Percentiles rank a stretch among this genome's conserved stretches.
Evolutionary conservation across 2,113 vertebrate species (phyloP).

Genomic region (Panthera tigris): DNA sequence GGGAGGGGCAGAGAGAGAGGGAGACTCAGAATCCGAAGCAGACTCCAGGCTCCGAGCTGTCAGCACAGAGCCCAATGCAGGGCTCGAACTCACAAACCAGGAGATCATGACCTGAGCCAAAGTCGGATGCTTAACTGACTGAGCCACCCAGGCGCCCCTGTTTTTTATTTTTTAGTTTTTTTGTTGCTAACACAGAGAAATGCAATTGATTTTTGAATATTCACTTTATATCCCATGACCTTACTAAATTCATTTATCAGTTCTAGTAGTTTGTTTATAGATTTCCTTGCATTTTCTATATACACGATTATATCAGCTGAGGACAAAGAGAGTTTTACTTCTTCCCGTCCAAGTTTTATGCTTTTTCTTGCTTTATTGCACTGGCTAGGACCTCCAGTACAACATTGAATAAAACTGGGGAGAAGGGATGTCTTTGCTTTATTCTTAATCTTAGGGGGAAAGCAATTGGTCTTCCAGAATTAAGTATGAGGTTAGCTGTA

Average conservation of each 20-base stretch:
- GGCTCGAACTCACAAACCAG: no score
- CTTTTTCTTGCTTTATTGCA: slow-evolving; percentile 23
- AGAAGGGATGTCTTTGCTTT: neutral
- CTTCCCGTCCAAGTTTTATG: neutral
- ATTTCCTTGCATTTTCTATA: slow-evolving; percentile 20
- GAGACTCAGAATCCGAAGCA: no score
- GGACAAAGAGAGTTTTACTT: neutral
- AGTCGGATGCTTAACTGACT: no score
- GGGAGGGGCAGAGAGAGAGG: no score
- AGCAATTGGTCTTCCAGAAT: neutral
- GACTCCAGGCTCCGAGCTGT: no score
- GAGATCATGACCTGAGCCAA: no score
- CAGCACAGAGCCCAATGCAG: no score
- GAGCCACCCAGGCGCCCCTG: no score
- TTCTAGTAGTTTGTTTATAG: neutral
- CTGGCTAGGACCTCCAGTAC: neutral
- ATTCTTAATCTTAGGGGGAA: neutral
- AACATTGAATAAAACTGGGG: neutral
- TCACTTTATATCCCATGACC: neutral
- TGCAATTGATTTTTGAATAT: slow-evolving; percentile 13
- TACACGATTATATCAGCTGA: neutral
- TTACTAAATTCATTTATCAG: neutral
- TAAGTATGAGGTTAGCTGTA: neutral
- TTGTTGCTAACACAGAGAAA: slow-evolving; percentile 34
- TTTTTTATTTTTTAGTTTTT: neutral